Base-by-base conservation (phyloP, 2,888 invertebrate genomes). In the Acanthosoma haemorrhoidale region DNA sequence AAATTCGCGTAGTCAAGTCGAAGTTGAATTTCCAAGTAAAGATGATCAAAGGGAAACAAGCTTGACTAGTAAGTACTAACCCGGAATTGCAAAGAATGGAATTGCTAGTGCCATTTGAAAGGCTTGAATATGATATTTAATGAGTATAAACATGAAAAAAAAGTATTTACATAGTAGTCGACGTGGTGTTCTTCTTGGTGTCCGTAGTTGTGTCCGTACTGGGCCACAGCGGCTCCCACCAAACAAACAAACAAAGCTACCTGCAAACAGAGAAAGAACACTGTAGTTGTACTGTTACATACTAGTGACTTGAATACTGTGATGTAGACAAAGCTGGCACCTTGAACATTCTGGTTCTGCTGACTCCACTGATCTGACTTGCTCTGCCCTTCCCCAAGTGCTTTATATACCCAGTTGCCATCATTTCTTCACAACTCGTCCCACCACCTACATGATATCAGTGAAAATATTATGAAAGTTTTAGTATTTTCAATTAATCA, bases 141-240 rank as follows among this genome's bases (percentile, higher is more conserved):
- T 13, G 2, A 13, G 5, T 13, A 13, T 51, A 13, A 51, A 13
- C 2, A 2, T 25, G 21, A 34, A 1, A 25, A 57, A 43, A 67
- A 74, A 67, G 59, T 43, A 75, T 70, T 72, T 38, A 71, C 71
- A 29, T 70, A 41, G 43, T 73, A 72, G 16, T 70, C 73, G 11
- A 61, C 73, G 31, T 72, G 63, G 15, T 73, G 71, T 32, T 73
- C 73, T 25, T 72, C 71, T 1, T 66, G 70, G 18, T 69, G 71
- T 43, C 71, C 74, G 15, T 72, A 59, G 13, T 71, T 68, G 68
- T 73, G 43, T 41, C 74, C 71, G 72, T 73, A 70, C 25, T 72
- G 72, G 18, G 73, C 72, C 4, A 67, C 34, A n/a, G 71, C 71
- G n/a, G 66, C 69, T 16, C 64, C 59, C 51, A 67, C 69, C 36